A percentile compares a stretch with the other conserved stretches of the same genome.
phyloP scores from a whole-genome alignment of 1,140 invertebrate genomes.

The Halictus rubicundus region DNA sequence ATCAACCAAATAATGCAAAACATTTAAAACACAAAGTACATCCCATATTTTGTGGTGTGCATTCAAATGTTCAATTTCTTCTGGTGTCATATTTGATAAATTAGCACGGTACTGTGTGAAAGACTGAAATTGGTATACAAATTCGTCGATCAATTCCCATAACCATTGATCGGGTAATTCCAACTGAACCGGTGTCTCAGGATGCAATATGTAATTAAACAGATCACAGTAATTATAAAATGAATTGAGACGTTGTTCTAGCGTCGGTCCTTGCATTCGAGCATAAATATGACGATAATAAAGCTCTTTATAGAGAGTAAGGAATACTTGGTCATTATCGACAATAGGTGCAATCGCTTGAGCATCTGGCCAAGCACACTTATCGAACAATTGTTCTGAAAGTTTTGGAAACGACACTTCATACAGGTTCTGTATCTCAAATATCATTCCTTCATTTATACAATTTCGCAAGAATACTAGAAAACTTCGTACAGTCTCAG shows the following conservation, averaged over 20 bases:
- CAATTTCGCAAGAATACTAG: constrained; percentile 92
- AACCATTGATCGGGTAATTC: constrained; percentile 99
- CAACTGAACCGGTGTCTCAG: constrained; percentile 92
- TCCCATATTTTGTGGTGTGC: constrained; percentile 97
- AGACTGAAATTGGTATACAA: constrained; percentile 96
- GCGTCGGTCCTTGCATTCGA: constrained; percentile 89
- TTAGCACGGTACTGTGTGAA: constrained; percentile 97
- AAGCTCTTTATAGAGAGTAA: constrained; percentile 98
- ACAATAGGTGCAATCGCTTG: constrained; percentile 89
- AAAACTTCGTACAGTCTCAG: constrained; percentile 90
- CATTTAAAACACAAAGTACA: constrained; percentile 98
- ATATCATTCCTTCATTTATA: constrained; percentile 93
- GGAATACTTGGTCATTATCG: constrained; percentile 91
- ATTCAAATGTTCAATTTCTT: constrained; percentile 90
- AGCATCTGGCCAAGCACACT: constrained; percentile 94
- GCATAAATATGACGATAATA: constrained; percentile 99
- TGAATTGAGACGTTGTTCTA: constrained; percentile 96
- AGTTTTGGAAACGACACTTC: constrained; percentile 93
- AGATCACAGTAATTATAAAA: constrained; percentile 99
- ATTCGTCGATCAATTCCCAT: constrained; percentile 99
- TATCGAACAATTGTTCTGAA: constrained; percentile 96
- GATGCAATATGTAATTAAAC: constrained; percentile 97
- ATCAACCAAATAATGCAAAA: constrained; percentile 97
- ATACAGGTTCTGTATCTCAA: constrained; percentile 93
- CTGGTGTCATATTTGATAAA: constrained; percentile 90